Evolutionary conservation across 2,113 vertebrate species (phyloP), one percentile per base, ranked within the genome.

Genomic region (Mastomys natalensis): DNA sequence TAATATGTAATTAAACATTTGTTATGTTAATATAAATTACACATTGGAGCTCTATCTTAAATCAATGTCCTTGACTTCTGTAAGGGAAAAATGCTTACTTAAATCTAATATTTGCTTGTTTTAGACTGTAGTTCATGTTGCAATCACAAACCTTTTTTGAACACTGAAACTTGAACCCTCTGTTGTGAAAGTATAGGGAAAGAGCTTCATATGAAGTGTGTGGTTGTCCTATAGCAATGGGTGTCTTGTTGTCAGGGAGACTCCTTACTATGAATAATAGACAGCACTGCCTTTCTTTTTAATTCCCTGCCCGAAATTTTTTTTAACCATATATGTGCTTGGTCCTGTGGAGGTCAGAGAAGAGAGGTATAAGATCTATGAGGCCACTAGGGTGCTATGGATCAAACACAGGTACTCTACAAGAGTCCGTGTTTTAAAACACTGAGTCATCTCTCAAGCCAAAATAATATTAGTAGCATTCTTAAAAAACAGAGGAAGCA

Each of bases 81-180:
- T 10, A 94, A 89, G 2, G n/a, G n/a, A 82, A 95, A 89, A 93
- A 40, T 74, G 91, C n/a, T n/a, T 76, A 94, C 10, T 94, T 70
- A 76, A 85, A 37, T 48, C 4, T 80, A 91, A 24, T 77, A 43
- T 85, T 90, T 77, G 26, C 24, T 40, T 31, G 5, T 24, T 64
- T 82, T 53, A 5, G 4, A 53, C n/a, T 64, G 73, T 16, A 13
- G 34, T n/a, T 64, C 43, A 26, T 40, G 7, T 73, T 90, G 24
- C 43, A 5, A 62, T 37, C 68, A n/a, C 9, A 74, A 43, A 26
- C 17, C 7, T 17, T 53, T 34, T 17, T 53, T 34, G 15, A 84
- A 58, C 17, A 21, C 12, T 66, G 26, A 76, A 76, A 53, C 40
- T 87, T 53, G 77, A 93, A 87, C 24, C 24, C 1, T 66, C 72